Percentiles rank a stretch among this genome's conserved stretches.
Conservation (phyloP, 1,140 invertebrate genomes). For the Rhagoletis zephyria region DNA sequence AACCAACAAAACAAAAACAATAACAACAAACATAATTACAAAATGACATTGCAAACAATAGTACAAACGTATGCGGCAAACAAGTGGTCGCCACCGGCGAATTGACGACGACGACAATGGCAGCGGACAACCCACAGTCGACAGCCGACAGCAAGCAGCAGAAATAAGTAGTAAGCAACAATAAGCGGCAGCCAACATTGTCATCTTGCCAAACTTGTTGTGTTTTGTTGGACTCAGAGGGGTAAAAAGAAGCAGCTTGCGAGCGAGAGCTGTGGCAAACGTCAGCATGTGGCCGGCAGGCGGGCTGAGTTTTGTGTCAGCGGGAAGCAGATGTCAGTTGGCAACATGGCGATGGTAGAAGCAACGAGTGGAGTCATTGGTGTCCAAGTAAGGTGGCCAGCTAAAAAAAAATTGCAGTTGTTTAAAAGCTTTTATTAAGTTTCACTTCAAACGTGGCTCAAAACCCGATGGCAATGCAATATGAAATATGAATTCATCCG, state of each 20-base stretch:
- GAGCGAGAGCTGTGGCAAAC: not conserved
- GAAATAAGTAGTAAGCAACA: not conserved
- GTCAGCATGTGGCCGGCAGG: not conserved
- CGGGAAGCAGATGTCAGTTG: constrained; percentile 45
- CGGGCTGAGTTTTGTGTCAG: not conserved
- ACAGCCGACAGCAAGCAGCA: not conserved
- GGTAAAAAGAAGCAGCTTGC: not conserved
- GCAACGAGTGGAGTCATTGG: constrained; percentile 10
- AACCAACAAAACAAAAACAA: not conserved
- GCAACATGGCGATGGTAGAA: not conserved
- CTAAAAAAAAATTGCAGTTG: too few species aligned
- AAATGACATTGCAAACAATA: constrained; percentile 41
- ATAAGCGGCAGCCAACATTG: not conserved
- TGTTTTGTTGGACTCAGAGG: not conserved
- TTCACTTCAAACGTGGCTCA: too few species aligned
- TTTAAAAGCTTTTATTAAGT: not conserved
- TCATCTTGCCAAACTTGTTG: constrained; percentile 41
- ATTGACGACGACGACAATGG: constrained; percentile 22
- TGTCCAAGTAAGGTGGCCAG: constrained; percentile 42
- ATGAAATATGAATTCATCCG: too few species aligned
- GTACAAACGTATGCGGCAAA: constrained; percentile 12
- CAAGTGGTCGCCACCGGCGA: constrained; percentile 39
- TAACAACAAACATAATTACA: constrained; percentile 28
- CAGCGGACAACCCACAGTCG: constrained; percentile 5
- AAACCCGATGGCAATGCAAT: too few species aligned